Base-by-base conservation (phyloP, 1,140 invertebrate genomes). In the Muscidifurax raptorellus region DNA sequence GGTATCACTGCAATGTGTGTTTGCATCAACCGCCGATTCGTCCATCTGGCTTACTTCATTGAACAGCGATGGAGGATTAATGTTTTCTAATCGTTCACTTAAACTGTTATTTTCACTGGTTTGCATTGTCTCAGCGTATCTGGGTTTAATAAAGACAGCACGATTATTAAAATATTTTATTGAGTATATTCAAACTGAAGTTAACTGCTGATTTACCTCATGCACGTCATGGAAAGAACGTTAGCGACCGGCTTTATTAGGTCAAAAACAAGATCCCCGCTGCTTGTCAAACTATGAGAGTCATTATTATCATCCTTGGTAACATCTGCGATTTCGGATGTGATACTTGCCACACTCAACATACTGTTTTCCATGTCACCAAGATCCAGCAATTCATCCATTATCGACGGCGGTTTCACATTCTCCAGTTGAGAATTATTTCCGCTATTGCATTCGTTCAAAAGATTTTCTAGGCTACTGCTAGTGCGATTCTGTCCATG, bases 291-390 rank as follows among this genome's bases (percentile, higher is more conserved):
- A 81, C 90, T 91, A 2, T 90, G 87, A 0, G 90, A 87, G 25
- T 92, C 90, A 0, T 91, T 88, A 59, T 59, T 59, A 59, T 59
- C 52, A 0, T 92, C 89, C 32, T 91, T 92, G 0, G 87, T 74
- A 59, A 59, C 52, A 85, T 97, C 96, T 0, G 94, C 95, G 7
- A 96, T 94, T 92, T 97, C 96, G 1, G 96, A 97, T 18, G 95
- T 95, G 47, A 98, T 96, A 88, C 96, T 97, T 0, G 96, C 96
- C 1, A 98, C 96, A 81, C 97, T 98, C 12, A 97, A 92, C 95
- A 97, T 97, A 87, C 95, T 96, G 59, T 95, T 96, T 87, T 96
- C 96, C 94, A 97, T 95, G 76, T 95, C 95, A 27, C 92, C 91
- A 5, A 92, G 90, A 87, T 97, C 96, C 0, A 95, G 94, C 18